Evolutionary conservation across 2,888 invertebrate species (phyloP).

Genomic region (Uropetala carovei): DNA sequence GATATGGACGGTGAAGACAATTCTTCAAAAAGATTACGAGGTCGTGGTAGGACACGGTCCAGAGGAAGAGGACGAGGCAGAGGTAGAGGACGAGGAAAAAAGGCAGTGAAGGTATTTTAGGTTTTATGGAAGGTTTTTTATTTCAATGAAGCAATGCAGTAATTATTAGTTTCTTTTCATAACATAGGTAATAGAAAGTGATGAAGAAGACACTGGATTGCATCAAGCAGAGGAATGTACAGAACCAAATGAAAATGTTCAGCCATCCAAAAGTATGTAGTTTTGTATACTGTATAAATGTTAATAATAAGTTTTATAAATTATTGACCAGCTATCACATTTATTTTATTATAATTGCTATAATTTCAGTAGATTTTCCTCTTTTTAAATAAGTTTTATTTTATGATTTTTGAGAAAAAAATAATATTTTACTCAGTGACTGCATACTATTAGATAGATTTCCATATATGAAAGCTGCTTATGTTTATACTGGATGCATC

Average conservation of each 20-base stretch:
- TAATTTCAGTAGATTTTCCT: no score
- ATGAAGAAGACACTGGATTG: constrained; percentile 74
- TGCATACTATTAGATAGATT: no score
- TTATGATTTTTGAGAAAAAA: background rate
- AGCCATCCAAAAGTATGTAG: constrained; percentile 32
- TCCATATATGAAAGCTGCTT: no score
- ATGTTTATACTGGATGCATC: no score
- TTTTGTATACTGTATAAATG: background rate
- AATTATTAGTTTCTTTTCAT: background rate
- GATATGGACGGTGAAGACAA: constrained; percentile 49
- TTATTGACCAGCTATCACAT: no score
- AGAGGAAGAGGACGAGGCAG: constrained; percentile 84
- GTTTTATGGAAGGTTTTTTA: constrained; percentile 12
- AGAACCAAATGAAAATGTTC: constrained; percentile 58
- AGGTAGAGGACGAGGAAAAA: constrained; percentile 82
- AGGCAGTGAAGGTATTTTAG: constrained; percentile 81
- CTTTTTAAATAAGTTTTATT: no score
- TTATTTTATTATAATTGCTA: no score
- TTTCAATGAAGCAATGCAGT: background rate
- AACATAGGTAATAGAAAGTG: constrained; percentile 75
- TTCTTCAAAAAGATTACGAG: constrained; percentile 65
- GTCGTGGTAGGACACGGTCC: constrained; percentile 69
- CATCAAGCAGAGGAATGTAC: constrained; percentile 71
- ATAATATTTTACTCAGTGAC: no score
- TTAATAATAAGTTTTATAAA: background rate